Evolutionary conservation across 2,113 vertebrate species (phyloP), one percentile per base, ranked within the genome.

Genomic region (Syngnathus floridae): DNA sequence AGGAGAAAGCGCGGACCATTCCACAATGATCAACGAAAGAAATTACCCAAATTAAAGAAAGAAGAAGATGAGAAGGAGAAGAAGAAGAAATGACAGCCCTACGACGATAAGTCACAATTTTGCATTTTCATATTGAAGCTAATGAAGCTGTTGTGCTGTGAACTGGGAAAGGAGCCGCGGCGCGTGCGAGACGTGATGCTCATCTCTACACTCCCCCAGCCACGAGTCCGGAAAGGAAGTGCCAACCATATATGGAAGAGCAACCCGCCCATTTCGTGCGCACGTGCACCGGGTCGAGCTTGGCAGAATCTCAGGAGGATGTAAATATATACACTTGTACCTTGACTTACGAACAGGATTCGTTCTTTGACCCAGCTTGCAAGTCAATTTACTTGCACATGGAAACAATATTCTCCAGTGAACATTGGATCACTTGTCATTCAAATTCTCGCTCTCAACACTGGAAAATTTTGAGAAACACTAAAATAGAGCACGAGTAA

Each of bases 1-100:
- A 78, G 52, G 66, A 66, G 59, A 68, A 72, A 65, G 71, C 67
- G 70, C 83, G 64, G 76, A 85, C 80, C 89, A 89, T 91, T 81
- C 85, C 87, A 86, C 76, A 36, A 19, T 59, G 37, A 72, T 64
- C 74, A 67, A 74, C 62, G 48, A 63, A 55, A 40, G 16, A 37
- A 38, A 38, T 10, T 4, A 59, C 5, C 17, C 36, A 19, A 37
- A 65, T 10, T 10, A 49, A 12, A 65, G 46, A 58, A 66, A 62
- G 31, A 40, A 37, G 52, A 9, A 26, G 19, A 26, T 7, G 17
- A 41, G 63, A 72, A 12, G 8, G 26, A 31, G 26, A 66, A 62
- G 31, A 40, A 37, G 48, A 9, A 26, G 13, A 35, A 5, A 14
- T 37, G 63, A 72, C 10, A 31, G 26, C 26, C 26, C 26, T 31